Base-by-base conservation (phyloP, 2,888 invertebrate genomes). In the Scotopteryx bipunctaria region DNA sequence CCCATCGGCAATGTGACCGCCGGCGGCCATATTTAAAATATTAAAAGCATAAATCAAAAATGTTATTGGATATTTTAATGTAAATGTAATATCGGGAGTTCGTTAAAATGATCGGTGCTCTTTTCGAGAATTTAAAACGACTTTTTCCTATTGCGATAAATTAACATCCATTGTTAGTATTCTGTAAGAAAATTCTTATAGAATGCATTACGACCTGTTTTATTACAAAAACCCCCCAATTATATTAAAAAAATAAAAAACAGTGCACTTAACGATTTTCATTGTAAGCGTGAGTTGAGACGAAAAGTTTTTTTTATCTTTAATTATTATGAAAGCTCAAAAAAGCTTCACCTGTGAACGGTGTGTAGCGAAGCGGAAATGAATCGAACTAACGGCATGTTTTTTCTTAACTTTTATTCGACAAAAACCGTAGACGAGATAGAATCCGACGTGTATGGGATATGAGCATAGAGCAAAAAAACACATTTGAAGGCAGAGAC, bases 331-430 rank as follows among this genome's bases (percentile, higher is more conserved):
- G 75, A 78, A 82, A 76, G 74, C 74, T 73, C 67, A 78, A 78
- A 85, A 81, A 83, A 78, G 70, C 80, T 79, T 83, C 86, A 88
- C 86, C 86, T 86, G 86, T 87, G 83, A 73, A 78, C 81, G 79
- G 71, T 73, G 85, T 73, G 81, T 80, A 86, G 78, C 82, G 78
- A 77, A 78, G 87, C 88, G 87, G 87, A 89, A 89, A 89, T 78
- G 82, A 79, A 85, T 83, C 77, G 78, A 78, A 71, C 78, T 89
- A 89, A 88, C 89, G 88, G 87, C 63, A 73, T 68, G 56, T 76
- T 84, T 81, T 86, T 77, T 71, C 66, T 74, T 69, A 63, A 67
- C 73, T 78, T 76, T 77, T 78, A 76, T 76, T 68, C 70, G 62
- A 85, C 78, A 88, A 86, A 86, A 61, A 85, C 76, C 67, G 63